These are phyloP conservation scores for Erebia aethiops DNA, from an alignment of 2,888 invertebrate genomes.

Conservation along the genomic window DNA sequence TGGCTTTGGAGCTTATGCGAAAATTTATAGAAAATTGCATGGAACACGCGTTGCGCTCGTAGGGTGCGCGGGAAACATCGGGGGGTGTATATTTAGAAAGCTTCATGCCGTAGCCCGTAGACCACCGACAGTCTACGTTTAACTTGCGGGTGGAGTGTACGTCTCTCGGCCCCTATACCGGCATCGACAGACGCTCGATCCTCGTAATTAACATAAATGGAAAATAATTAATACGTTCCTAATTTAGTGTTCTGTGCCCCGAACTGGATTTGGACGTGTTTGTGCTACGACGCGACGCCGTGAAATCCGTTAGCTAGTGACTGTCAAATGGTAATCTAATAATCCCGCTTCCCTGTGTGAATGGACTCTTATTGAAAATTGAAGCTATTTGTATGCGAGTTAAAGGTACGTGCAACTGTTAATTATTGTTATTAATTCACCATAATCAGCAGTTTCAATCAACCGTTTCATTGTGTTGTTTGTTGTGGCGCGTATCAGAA, in stretches of 20 bases:
- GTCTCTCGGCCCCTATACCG: slow-evolving; percentile 52
- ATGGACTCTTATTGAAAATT: slow-evolving; percentile 61
- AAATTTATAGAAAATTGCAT: slow-evolving; percentile 82
- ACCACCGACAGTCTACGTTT: slow-evolving; percentile 67
- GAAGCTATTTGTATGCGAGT: slow-evolving; percentile 50
- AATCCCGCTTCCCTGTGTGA: slow-evolving; percentile 46
- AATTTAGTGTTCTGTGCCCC: slow-evolving; percentile 63
- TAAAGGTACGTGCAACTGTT: slow-evolving; percentile 60
- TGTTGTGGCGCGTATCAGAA: slow-evolving; percentile 25
- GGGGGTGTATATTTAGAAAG: slow-evolving; percentile 81
- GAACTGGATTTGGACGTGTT: slow-evolving; percentile 68
- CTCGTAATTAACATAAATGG: slow-evolving; percentile 67
- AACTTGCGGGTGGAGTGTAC: slow-evolving; percentile 61
- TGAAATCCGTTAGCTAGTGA: slow-evolving; percentile 44
- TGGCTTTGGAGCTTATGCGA: slow-evolving; percentile 77
- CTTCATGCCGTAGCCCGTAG: slow-evolving; percentile 59
- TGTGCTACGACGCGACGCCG: slow-evolving; percentile 60
- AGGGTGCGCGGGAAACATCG: slow-evolving; percentile 70
- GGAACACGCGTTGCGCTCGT: slow-evolving; percentile 72
- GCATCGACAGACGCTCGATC: slow-evolving; percentile 57
- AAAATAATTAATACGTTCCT: slow-evolving; percentile 60
- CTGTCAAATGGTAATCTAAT: slow-evolving; percentile 49
- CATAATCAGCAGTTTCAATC: slow-evolving; percentile 21
- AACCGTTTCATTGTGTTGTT: slow-evolving; percentile 19
- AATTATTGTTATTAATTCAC: slow-evolving; percentile 40